These are phyloP conservation scores for Heterohyrax brucei DNA, from an alignment of 2,797 vertebrate species.

Conservation along the genomic window DNA sequence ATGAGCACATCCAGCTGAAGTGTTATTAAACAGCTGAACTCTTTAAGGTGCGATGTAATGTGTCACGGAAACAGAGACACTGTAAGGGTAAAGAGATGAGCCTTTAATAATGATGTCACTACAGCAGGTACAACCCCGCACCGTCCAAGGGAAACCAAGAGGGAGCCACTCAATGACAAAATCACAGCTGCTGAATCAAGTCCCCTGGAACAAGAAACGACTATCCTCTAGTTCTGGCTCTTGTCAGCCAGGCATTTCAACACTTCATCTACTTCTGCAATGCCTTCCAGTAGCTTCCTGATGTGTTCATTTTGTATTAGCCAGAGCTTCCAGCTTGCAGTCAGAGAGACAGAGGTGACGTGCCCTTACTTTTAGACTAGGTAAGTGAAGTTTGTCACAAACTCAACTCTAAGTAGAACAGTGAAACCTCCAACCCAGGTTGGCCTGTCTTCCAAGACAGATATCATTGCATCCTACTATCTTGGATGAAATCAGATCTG, in stretches of 20 bases:
- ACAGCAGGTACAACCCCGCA: neutral
- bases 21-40: neutral
- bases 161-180: neutral
- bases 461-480: neutral
- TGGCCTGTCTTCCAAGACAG: neutral
- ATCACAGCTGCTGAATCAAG: neutral
- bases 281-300: neutral
- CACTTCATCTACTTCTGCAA: neutral
- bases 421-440: neutral
- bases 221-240: neutral
- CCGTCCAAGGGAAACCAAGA: neutral
- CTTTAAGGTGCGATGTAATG: neutral
- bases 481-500: neutral
- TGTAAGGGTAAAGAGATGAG: neutral
- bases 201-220: neutral
- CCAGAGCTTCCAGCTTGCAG: neutral
- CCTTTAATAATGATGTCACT: neutral
- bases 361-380: constrained; percentile 44
- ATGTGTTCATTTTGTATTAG: neutral
- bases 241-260: neutral
- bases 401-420: neutral
- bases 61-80: neutral
- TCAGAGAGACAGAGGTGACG: neutral
- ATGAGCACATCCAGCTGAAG: neutral
- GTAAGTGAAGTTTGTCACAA: neutral